phyloP scores from a whole-genome alignment of 2,797 vertebrate genomes.

The Eurystomus glaucurus region DNA sequence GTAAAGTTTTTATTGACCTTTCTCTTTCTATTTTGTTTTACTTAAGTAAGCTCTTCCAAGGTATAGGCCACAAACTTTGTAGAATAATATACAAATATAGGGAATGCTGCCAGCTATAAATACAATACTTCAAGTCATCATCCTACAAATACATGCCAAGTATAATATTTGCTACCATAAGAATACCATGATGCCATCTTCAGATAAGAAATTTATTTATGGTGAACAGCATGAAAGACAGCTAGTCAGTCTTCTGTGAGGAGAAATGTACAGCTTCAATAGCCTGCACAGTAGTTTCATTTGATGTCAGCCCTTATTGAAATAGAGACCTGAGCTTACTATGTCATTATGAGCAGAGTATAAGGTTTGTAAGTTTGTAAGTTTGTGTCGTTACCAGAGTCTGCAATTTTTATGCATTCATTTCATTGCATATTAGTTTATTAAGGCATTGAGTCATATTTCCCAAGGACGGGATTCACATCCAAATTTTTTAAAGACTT shows the following conservation, averaged over 20 bases:
- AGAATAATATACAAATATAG: not conserved
- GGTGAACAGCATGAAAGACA: not conserved
- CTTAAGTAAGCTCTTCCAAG: slow-evolving; percentile 33
- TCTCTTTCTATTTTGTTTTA: slow-evolving; percentile 29
- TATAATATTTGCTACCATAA: not conserved
- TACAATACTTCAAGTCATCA: not conserved
- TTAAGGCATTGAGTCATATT: not conserved
- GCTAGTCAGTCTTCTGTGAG: not conserved
- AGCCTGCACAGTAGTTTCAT: not conserved
- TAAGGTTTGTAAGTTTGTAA: not conserved
- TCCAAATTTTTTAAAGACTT: not conserved
- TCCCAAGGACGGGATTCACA: not conserved
- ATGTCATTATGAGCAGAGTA: fast-evolving
- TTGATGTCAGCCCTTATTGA: not conserved
- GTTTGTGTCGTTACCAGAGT: not conserved
- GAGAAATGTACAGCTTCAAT: slow-evolving; percentile 18
- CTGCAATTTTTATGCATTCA: not conserved
- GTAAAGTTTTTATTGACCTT: slow-evolving; percentile 57
- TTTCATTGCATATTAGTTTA: not conserved
- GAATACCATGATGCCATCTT: not conserved
- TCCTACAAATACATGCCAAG: not conserved
- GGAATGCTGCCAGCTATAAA: not conserved
- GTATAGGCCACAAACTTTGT: slow-evolving; percentile 18
- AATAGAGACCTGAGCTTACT: not conserved
- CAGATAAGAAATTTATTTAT: not conserved